Evolutionary conservation across 2,888 invertebrate species (phyloP), one percentile per base, ranked within the genome.

Genomic region (Atrina japonica): DNA sequence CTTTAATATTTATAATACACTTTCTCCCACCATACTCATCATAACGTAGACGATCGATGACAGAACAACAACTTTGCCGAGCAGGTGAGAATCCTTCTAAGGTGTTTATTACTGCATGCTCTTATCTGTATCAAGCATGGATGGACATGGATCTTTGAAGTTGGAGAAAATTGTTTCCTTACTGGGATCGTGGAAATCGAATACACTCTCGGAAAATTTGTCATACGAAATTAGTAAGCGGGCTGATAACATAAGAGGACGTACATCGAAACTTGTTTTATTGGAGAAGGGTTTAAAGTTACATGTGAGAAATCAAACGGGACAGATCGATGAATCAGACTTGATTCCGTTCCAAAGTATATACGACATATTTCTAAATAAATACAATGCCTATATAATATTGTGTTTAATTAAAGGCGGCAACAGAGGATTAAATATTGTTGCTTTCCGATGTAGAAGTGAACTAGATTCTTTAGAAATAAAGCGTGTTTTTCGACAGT

Each of bases 341-440:
- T 47, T 61, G 21, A 61, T 61, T 30, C 61, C 49, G 49, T 27
- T 61, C 29, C 61, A 47, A 16, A 30, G 47, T 50, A 35, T 61
- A 11, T 35, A 49, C 16, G 49, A 61, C 16, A 41, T 61, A 5
- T 27, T 27, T 18, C 18, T 49, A 16, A 61, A 61, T 21, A 61
- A 30, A 30, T 49, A 61, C 23, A 49, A 49, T 21, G 18, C 61
- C 14, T n/a, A 16, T 2, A 47, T 45, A 29, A n/a, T 61, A 16
- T 16, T 61, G 61, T 61, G 61, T 49, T 45, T 61, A 14, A 18
- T 61, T 18, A 41, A 23, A 21, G 49, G 49, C 23, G 35, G 49
- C 16, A 49, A 18, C 7, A 52, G 43, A 35, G 21, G 49, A 14
- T 23, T 61, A 11, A 61, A 29, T 35, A 35, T 61, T 14, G n/a